Percentiles rank a stretch among this genome's conserved stretches.
These are phyloP conservation scores for Sarcophaga rosellei DNA, from an alignment of 2,888 invertebrate genomes.

Conservation along the genomic window DNA sequence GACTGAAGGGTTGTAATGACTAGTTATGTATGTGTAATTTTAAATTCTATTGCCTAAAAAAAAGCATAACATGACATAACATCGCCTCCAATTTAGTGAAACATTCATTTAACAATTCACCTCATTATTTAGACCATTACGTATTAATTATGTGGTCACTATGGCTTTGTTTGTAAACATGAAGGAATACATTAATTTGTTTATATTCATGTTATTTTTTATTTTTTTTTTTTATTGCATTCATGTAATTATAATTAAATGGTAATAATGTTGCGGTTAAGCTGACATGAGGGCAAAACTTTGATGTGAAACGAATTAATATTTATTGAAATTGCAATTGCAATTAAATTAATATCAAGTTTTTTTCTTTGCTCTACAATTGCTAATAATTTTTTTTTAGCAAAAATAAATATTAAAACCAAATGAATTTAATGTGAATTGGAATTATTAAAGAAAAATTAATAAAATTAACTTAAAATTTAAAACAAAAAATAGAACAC, in stretches of 20 bases:
- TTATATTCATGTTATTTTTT: neutral
- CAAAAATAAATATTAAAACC: neutral
- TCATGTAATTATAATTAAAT: conserved; percentile 36
- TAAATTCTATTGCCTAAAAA: too few relatives aligned
- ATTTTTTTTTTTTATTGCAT: neutral
- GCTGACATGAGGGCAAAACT: neutral
- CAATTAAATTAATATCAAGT: neutral
- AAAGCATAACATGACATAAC: too few relatives aligned
- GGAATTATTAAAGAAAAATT: neutral
- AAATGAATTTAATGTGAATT: neutral
- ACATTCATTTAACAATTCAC: conserved; percentile 8
- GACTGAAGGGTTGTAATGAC: too few relatives aligned
- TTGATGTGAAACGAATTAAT: neutral
- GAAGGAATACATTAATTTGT: too few relatives aligned
- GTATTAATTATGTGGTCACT: conserved; percentile 50
- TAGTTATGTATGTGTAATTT: neutral
- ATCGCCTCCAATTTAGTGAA: too few relatives aligned
- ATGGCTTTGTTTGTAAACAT: neutral
- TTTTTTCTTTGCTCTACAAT: neutral
- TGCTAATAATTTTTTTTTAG: neutral
- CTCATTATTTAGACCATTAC: conserved; percentile 2
- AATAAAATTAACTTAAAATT: neutral
- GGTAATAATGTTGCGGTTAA: conserved; percentile 40
- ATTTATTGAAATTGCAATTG: neutral
- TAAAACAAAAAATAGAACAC: neutral